Conservation (phyloP, 2,888 invertebrate species). For the Aplocera efformata region DNA sequence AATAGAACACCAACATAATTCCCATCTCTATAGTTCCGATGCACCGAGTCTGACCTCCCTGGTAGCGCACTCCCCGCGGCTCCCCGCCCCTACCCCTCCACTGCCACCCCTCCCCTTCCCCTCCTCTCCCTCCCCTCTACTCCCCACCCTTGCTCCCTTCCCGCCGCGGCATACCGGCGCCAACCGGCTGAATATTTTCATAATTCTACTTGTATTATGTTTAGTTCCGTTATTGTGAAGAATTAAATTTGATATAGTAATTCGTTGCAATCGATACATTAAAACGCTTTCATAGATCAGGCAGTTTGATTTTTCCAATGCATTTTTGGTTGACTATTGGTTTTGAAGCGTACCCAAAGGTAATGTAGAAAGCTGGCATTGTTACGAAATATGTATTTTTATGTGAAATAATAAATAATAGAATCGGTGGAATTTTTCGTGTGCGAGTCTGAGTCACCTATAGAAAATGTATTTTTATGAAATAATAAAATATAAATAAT, state of each 20-base stretch:
- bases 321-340: too few relatives aligned
- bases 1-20: not conserved
- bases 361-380: too few relatives aligned
- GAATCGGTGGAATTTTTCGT: too few relatives aligned
- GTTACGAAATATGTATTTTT: too few relatives aligned
- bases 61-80: slow-evolving; percentile 40
- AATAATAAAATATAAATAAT: too few relatives aligned
- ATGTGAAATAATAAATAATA: too few relatives aligned
- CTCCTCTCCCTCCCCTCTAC: slow-evolving; percentile 23
- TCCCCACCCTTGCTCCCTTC: slow-evolving; percentile 28
- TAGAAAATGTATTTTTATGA: too few relatives aligned
- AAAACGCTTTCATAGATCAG: too few relatives aligned
- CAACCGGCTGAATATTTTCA: slow-evolving; percentile 48
- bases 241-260: not conserved
- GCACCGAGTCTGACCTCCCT: slow-evolving; percentile 67
- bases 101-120: slow-evolving; percentile 18
- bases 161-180: slow-evolving; percentile 63
- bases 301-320: too few relatives aligned
- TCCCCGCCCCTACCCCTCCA: slow-evolving; percentile 14
- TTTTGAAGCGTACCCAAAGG: too few relatives aligned
- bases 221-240: slow-evolving; percentile 23
- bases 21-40: slow-evolving; percentile 43
- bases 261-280: too few relatives aligned
- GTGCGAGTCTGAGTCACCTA: too few relatives aligned
- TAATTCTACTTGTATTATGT: slow-evolving; percentile 31